Percentiles rank a stretch among this genome's conserved stretches.
Evolutionary conservation across 2,113 vertebrate genomes (phyloP).

Genomic region (Phaethon lepturus): DNA sequence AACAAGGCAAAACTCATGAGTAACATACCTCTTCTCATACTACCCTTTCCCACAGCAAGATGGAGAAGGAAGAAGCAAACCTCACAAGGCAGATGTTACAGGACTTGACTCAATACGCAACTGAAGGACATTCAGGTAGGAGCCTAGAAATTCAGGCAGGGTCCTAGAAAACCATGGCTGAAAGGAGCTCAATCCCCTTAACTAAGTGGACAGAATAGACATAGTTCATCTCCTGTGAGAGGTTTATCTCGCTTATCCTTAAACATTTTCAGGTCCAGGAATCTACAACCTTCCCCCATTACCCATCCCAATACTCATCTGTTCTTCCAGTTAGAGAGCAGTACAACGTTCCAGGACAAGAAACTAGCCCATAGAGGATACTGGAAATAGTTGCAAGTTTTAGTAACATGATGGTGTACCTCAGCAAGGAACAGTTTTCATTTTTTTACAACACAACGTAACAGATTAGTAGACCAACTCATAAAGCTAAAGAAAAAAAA

Average conservation of each 20-base stretch:
- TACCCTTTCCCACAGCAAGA: not conserved
- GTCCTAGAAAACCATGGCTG: not conserved
- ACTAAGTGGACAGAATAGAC: not conserved
- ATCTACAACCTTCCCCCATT: not conserved
- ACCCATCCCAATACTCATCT: not conserved
- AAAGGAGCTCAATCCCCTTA: not conserved
- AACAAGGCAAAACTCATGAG: not conserved
- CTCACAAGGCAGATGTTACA: not conserved
- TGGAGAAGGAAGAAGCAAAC: not conserved
- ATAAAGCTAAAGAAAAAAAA: not conserved
- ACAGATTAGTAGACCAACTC: not conserved
- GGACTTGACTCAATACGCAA: not conserved
- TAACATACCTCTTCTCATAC: not conserved
- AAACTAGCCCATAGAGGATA: not conserved
- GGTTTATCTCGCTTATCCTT: not conserved
- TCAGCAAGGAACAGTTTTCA: not conserved
- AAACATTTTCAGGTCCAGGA: not conserved
- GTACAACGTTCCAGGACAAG: not conserved
- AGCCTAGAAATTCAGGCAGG: not conserved
- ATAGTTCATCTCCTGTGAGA: not conserved
- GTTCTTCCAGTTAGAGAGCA: not conserved
- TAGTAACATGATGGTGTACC: not conserved
- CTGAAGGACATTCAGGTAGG: not conserved
- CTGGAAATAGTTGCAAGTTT: not conserved
- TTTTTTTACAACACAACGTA: not conserved